Evolutionary conservation across 1,140 invertebrate genomes (phyloP), one percentile per base, ranked within the genome.

Genomic region (Akabosia matsudoensis): DNA sequence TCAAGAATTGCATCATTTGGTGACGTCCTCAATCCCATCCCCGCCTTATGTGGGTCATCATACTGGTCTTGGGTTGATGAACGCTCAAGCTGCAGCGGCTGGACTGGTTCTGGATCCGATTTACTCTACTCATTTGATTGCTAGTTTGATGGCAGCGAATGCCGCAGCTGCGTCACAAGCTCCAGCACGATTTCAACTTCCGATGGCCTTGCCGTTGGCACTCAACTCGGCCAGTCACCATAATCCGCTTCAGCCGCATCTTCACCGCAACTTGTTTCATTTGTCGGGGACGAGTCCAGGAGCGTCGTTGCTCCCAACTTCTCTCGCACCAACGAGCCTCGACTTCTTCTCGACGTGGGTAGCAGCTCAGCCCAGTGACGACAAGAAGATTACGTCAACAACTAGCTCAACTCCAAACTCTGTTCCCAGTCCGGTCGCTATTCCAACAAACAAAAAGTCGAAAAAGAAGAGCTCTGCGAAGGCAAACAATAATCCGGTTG

Each of bases 1-100:
- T n/a, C 76, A 76, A 54, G 80, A 81, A 30, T 45, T 81, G 0
- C 78, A 78, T 28, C 80, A 81, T 24, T 30, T 79, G 13, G 79
- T 80, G 13, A 70, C 78, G 16, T 78, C 78, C 0, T 74, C 75
- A 31, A 71, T 78, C 10, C 74, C 76, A 28, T 77, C 76, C 24
- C 76, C 80, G 14, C 73, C 80, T 3, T 78, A 74, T 56, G 7
- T n/a, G n/a, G n/a, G 18, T 18, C 37, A 45, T 18, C 37, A 45
- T 18, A 22, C 1, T 2, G 76, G 76, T 52, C 37, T 79, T 0
- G 24, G 74, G 14, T 24, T 79, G 0, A 67, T 81, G 26, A 78
- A 71, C 56, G 72, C 78, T 1, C 37, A 45, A n/a, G 22, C 78
- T 4, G 70, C 70, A 0, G 52, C 75, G 16, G 16, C 37, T 13